Conservation (phyloP, 1,140 invertebrate genomes). For the Acromyrmex heyeri region DNA sequence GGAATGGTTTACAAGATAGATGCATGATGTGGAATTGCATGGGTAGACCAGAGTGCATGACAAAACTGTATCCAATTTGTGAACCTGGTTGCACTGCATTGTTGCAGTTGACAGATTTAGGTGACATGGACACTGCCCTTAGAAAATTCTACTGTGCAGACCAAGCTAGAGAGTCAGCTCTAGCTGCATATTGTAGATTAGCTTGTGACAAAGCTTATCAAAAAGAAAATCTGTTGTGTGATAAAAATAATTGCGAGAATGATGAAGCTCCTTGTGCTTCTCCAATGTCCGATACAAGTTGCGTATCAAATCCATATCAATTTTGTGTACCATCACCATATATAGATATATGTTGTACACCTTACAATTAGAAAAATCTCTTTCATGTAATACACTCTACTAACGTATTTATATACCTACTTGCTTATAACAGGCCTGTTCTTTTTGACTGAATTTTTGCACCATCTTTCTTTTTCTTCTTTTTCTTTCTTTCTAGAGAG, state of each 20-base stretch:
- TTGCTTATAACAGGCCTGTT: no score
- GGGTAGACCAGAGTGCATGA: conserved; percentile 90
- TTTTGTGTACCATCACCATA: conserved; percentile 27
- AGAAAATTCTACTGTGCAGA: conserved; percentile 80
- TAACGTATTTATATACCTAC: conserved; percentile 30
- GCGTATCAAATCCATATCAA: neutral
- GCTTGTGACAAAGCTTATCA: conserved; percentile 61
- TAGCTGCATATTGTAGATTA: conserved; percentile 80
- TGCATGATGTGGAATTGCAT: conserved; percentile 90
- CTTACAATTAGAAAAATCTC: conserved; percentile 4
- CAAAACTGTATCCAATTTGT: conserved; percentile 90
- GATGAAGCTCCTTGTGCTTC: neutral
- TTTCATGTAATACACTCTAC: neutral
- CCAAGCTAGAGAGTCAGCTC: conserved; percentile 75
- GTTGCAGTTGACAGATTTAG: conserved; percentile 82
- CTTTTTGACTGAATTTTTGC: no score
- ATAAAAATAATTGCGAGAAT: neutral
- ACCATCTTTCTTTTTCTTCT: no score
- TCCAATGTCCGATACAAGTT: neutral
- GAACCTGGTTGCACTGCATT: conserved; percentile 86
- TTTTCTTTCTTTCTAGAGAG: no score
- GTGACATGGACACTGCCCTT: conserved; percentile 76
- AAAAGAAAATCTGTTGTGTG: neutral
- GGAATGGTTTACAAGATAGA: conserved; percentile 92
- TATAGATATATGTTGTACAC: neutral